phyloP scores from a whole-genome alignment of 2,888 invertebrate genomes.

The Meghimatium bilineatum region DNA sequence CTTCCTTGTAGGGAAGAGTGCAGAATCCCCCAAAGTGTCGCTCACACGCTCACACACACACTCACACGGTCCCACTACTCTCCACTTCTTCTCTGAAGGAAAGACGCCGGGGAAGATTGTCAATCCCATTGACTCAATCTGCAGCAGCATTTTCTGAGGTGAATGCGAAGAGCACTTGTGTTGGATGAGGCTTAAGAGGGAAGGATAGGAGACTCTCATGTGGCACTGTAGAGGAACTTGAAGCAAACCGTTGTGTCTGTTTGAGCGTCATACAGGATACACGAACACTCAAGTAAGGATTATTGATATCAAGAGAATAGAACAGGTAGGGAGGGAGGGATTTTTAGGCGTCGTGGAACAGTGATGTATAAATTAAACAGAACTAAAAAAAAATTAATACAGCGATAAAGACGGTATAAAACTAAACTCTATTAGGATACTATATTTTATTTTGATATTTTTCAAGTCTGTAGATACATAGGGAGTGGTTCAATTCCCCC shows the following conservation, averaged over 20 bases:
- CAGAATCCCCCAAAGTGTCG: not conserved
- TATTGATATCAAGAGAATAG: not conserved
- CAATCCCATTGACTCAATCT: not conserved
- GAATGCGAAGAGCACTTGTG: not conserved
- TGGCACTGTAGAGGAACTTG: conserved; percentile 5
- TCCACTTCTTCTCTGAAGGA: not conserved
- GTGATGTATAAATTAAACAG: not conserved
- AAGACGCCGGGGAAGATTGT: not conserved
- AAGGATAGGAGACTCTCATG: not conserved
- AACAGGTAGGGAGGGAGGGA: too few relatives aligned
- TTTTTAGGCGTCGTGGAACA: not conserved
- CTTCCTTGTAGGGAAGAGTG: not conserved
- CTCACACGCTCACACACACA: not conserved
- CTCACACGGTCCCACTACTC: not conserved
- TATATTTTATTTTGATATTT: too few relatives aligned
- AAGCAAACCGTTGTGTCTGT: not conserved
- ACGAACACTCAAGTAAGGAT: not conserved
- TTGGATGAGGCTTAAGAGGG: conserved; percentile 1
- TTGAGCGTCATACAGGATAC: not conserved
- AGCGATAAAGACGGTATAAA: too few relatives aligned
- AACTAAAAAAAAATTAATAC: too few relatives aligned
- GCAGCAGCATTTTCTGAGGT: conserved; percentile 22
- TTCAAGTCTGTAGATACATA: too few relatives aligned
- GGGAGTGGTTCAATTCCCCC: too few relatives aligned
- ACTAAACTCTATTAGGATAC: too few relatives aligned